A percentile compares a stretch with the other conserved stretches of the same genome.
phyloP scores from a whole-genome alignment of 2,888 invertebrate genomes.

The Troides helena region DNA sequence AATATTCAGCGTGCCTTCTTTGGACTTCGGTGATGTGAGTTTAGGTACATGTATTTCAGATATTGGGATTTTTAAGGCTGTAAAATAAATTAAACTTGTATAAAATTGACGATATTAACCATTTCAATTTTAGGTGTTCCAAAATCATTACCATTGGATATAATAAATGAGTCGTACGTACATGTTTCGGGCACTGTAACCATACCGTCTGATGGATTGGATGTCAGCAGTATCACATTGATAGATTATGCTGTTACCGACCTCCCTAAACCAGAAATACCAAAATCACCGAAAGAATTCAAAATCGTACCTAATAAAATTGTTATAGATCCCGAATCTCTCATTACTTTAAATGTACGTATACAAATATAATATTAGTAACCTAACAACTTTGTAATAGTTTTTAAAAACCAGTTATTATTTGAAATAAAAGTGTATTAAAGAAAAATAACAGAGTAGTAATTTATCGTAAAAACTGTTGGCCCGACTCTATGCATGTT shows the following conservation, averaged over 20 bases:
- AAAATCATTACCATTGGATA: slow-evolving; percentile 62
- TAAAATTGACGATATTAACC: neutral
- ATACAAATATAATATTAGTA: neutral
- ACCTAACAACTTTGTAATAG: neutral
- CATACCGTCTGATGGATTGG: slow-evolving; percentile 78
- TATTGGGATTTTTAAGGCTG: neutral
- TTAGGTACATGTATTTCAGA: slow-evolving; percentile 63
- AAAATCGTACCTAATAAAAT: slow-evolving; percentile 70
- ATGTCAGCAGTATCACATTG: slow-evolving; percentile 70
- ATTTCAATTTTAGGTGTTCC: slow-evolving; percentile 64
- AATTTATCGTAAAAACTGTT: no score
- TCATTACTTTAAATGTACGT: slow-evolving; percentile 64
- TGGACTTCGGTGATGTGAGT: slow-evolving; percentile 80
- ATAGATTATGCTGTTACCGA: slow-evolving; percentile 66
- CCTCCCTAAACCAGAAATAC: slow-evolving; percentile 60
- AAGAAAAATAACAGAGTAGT: no score
- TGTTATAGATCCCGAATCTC: slow-evolving; percentile 67
- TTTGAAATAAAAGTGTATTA: no score
- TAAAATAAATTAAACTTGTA: neutral
- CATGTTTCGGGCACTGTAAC: slow-evolving; percentile 73
- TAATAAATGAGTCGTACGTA: slow-evolving; percentile 79
- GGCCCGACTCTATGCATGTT: no score
- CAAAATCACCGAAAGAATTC: slow-evolving; percentile 78
- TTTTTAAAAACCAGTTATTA: neutral
- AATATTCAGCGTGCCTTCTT: slow-evolving; percentile 69